Evolutionary conservation across 1,140 invertebrate species (phyloP), one percentile per base, ranked within the genome.

Genomic region (Mercenaria mercenaria): DNA sequence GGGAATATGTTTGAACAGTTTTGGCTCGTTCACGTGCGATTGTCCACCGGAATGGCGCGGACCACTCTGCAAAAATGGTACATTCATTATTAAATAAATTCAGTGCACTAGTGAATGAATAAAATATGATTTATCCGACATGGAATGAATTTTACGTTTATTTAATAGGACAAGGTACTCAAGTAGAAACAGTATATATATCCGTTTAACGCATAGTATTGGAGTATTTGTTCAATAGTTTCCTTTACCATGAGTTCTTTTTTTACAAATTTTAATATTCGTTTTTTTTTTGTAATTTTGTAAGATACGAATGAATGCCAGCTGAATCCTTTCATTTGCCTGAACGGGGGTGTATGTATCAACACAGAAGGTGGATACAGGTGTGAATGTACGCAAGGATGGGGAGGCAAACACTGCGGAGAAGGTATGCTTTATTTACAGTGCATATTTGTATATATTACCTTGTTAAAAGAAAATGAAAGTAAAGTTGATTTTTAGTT

Each of bases 361-460:
- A 97, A 98, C 94, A 94, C 96, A 11, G 96, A 97, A 81, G 97
- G 97, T 98, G 74, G 92, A 84, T 99, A 97, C 93, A 96, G 97
- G 91, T 99, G 99, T 93, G 97, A 98, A 61, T 99, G 99, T 94
- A 97, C 98, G 4, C 97, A 98, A 94, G 99, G 98, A 0, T 99
- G 98, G 95, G 97, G 97, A 59, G 99, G 99, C 50, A 96, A 97
- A 39, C 96, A 97, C 69, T 95, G 94, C 90, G 91, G 92, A 56
- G 72, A 83, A 83, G 88, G 88, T 89, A 79, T 64, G 18, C 18
- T 47, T 47, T 47, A 47, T 47, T 47, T 47, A 47, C 43, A 47
- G 43, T 10, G 18, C n/a, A n/a, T n/a, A n/a, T n/a, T n/a, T n/a
- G n/a, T n/a, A n/a, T n/a, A n/a, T n/a, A n/a, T n/a, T n/a, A n/a